phyloP scores from a whole-genome alignment of 2,113 vertebrate species.

The Megaceryle maxima region DNA sequence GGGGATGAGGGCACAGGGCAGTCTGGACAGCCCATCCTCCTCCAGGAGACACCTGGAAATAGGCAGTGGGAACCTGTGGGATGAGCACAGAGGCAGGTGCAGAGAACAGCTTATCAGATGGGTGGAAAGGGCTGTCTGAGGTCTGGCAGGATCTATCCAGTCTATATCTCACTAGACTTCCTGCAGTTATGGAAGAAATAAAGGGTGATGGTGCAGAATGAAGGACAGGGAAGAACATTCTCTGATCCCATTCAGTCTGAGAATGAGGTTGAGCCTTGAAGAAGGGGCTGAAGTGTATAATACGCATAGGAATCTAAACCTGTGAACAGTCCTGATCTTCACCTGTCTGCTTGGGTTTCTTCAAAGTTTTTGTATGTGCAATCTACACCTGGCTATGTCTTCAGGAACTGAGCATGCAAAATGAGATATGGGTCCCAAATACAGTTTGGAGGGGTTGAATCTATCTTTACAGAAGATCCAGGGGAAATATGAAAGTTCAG shows the following conservation, averaged over 20 bases:
- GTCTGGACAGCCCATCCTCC: background rate
- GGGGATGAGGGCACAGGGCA: background rate
- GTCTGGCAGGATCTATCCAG: background rate
- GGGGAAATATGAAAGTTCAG: background rate
- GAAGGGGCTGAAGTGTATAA: background rate
- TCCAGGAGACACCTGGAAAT: background rate
- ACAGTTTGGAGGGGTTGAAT: background rate
- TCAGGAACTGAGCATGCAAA: background rate
- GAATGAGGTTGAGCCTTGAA: background rate
- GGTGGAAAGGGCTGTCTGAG: background rate
- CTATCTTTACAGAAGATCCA: background rate
- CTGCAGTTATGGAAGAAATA: background rate
- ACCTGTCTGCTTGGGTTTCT: background rate
- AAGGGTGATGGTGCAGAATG: background rate
- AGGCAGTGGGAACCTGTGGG: background rate
- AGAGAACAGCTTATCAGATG: background rate
- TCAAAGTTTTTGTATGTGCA: background rate
- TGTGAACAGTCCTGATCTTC: background rate
- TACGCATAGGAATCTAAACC: background rate
- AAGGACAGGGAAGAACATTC: background rate
- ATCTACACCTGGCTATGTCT: background rate
- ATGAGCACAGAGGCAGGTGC: background rate
- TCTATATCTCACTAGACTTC: background rate
- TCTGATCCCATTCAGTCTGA: background rate
- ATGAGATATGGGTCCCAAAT: background rate